phyloP scores from a whole-genome alignment of 35 echinoderm and acorn worm species.

The Apostichopus parvimensis region DNA sequence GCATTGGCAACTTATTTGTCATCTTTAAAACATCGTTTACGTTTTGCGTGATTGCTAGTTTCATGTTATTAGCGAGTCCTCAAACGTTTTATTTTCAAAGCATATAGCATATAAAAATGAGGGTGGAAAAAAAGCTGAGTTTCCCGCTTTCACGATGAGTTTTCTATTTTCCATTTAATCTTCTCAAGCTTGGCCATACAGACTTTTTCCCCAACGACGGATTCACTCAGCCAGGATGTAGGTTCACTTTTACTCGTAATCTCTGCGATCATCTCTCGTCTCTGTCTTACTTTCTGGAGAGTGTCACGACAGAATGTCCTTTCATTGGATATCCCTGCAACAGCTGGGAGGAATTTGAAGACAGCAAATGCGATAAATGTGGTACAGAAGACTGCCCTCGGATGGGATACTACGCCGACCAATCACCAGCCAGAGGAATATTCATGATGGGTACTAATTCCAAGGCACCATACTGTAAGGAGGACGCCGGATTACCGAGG shows the following conservation, averaged over 20 bases:
- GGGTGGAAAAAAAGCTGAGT: too few species aligned
- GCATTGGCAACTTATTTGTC: too few species aligned
- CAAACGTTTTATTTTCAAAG: too few species aligned
- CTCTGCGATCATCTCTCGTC: slow-evolving; percentile 65
- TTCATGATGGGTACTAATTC: slow-evolving; percentile 62
- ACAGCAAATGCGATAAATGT: slow-evolving; percentile 61
- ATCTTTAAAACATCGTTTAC: too few species aligned
- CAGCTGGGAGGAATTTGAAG: slow-evolving; percentile 60
- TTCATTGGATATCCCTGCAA: slow-evolving; percentile 65
- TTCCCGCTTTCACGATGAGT: too few species aligned
- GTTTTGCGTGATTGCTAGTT: too few species aligned
- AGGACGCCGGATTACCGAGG: background rate
- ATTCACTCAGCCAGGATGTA: slow-evolving; percentile 53
- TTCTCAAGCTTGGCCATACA: slow-evolving; percentile 53
- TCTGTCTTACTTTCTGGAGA: slow-evolving; percentile 64
- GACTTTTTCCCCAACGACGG: slow-evolving; percentile 78
- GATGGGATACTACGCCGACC: slow-evolving; percentile 86
- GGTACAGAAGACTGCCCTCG: slow-evolving; percentile 52
- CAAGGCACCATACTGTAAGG: slow-evolving; percentile 49
- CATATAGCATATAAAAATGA: too few species aligned
- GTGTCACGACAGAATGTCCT: slow-evolving; percentile 43
- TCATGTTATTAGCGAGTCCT: too few species aligned
- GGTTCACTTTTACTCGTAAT: background rate
- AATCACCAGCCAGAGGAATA: slow-evolving; percentile 45
- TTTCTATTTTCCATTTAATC: too few species aligned